Percentiles rank a stretch among this genome's conserved stretches.
phyloP scores from a whole-genome alignment of 2,888 invertebrate species.

The Eulithis prunata region DNA sequence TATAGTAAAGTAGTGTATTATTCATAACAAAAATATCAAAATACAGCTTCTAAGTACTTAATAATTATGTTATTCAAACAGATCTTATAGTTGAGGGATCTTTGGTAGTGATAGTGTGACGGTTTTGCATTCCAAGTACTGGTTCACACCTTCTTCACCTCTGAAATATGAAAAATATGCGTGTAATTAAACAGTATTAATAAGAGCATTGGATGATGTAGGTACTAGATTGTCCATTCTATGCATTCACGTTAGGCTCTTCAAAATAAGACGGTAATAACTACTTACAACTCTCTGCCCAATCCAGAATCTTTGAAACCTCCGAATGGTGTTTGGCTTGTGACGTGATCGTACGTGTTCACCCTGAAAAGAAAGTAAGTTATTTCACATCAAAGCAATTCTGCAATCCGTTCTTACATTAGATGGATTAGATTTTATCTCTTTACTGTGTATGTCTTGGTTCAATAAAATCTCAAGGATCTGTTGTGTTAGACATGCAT shows the following conservation, averaged over 20 bases:
- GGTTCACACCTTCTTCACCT: conserved; percentile 90
- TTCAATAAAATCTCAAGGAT: too few relatives aligned
- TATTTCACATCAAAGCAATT: too few relatives aligned
- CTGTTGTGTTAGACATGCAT: too few relatives aligned
- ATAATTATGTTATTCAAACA: too few relatives aligned
- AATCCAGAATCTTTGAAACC: conserved; percentile 94
- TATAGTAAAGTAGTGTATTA: background rate
- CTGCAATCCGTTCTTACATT: too few relatives aligned
- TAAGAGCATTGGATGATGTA: too few relatives aligned
- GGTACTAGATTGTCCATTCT: too few relatives aligned
- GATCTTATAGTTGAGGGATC: conserved; percentile 53
- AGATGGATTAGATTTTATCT: too few relatives aligned
- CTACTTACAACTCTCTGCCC: conserved; percentile 89
- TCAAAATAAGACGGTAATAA: background rate
- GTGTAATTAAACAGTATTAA: too few relatives aligned
- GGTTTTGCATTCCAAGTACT: conserved; percentile 92
- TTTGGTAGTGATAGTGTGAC: conserved; percentile 87
- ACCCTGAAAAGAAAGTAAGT: conserved; percentile 79
- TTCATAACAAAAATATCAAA: conserved; percentile 14
- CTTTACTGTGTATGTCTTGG: too few relatives aligned
- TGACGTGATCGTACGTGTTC: conserved; percentile 88
- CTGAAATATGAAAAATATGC: conserved; percentile 61
- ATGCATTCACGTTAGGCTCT: too few relatives aligned
- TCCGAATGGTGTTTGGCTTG: conserved; percentile 93
- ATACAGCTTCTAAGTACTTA: conserved; percentile 5